Base-by-base conservation (phyloP, 2,797 vertebrate species). In the Leuciscus waleckii region DNA sequence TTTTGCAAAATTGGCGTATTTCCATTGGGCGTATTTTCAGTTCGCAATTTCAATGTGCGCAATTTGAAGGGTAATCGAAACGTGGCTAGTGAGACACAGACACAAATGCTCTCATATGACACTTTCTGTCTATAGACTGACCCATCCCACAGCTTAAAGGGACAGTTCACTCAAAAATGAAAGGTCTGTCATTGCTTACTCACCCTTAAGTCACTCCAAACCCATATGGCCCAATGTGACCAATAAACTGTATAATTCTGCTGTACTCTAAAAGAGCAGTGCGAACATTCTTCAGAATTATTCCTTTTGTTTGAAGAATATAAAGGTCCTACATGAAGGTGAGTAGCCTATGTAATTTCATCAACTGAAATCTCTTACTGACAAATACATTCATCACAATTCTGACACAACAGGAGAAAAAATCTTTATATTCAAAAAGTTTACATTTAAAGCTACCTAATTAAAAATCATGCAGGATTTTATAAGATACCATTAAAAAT, bases 321-420 rank as follows among this genome's bases (percentile, higher is more conserved):
- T 2, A 46, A n/a, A 23, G 41, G 2, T 41, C 29, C 32, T 21
- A 35, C 56, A 35, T n/a, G 69, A 46, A 54, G 19, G 13, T 14
- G 32, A 14, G 65, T 19, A 32, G 61, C 29, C 13, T 32, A 32
- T 14, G 43, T 23, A 46, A 9, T 43, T 58, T 71, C 80, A 37
- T 56, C 23, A 70, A 8, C 49, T 58, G 49, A 81, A 71, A 83
- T 51, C 71, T 76, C 71, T 49, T 83, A 65, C 71, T 65, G 81
- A 83, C 81, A 51, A 75, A 75, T 21, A 83, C 81, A 75, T 83
- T 83, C 71, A 37, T 49, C 54, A 82, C 81, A 82, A 58, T 65
- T 75, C 56, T 67, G 71, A 65, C 43, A 83, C 41, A 65, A 65
- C n/a, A 74, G 23, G 68, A 46, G 26, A 70, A 79, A 83, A 32